Evolutionary conservation across 2,113 vertebrate genomes (phyloP), one percentile per base, ranked within the genome.

Genomic region (Pedetes capensis): DNA sequence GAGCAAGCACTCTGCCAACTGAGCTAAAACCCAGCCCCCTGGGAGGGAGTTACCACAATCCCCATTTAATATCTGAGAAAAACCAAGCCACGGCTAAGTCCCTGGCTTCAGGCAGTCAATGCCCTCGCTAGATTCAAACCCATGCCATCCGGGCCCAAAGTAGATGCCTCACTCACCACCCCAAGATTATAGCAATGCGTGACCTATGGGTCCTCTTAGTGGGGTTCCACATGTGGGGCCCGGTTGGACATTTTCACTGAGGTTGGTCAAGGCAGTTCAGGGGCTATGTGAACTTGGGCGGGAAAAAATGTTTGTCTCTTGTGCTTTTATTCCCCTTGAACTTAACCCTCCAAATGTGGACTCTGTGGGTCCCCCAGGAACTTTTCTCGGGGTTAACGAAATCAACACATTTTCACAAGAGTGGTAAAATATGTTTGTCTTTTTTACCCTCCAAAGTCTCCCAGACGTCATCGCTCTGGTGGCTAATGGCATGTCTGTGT

Each of bases 391-490:
- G 29, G 13, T 82, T 17, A 37, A 61, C 34, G 37, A 86, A 59
- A 10, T 81, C 66, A 53, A 75, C 59, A 11, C 9, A 34, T 74
- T 75, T 78, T 55, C 14, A 51, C 27, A 83, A 61, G 34, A 18
- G 49, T 14, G 16, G 17, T 12, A n/a, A 85, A 22, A 20, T 20
- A 13, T 16, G 10, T 69, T 63, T 42, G 13, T 42, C 37, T 18
- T 79, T 94, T 55, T 80, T 37, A 37, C 20, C 27, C 29, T 64
- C n/a, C 32, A 18, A 37, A 89, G 55, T 53, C 49, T 17, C 32
- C 7, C 4, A 2, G 68, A 63, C 0, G 0, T 82, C 76, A 42
- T 51, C 2, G 0, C 34, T 63, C 29, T 51, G 55, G 42, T 7
- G 32, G 47, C 78, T 75, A 17, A 69, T 44, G 57, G 47, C 5